Base-by-base conservation (phyloP, 2,797 vertebrate genomes). In the Gastrophryne carolinensis region DNA sequence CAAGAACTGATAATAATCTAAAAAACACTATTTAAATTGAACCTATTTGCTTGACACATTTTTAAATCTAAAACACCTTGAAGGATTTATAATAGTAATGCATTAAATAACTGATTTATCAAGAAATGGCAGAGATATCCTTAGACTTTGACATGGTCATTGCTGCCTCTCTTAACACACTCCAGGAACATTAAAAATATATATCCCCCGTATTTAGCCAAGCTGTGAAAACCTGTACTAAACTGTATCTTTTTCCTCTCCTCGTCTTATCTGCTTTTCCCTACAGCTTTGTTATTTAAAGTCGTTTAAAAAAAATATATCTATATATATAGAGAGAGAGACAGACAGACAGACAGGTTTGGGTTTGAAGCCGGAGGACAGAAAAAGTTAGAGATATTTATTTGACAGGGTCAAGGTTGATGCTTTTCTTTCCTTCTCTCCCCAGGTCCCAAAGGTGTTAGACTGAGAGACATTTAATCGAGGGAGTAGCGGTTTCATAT, bases 381-480 rank as follows among this genome's bases (percentile, higher is more conserved):
- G 91, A 89, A 89, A 94, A 96, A 95, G 93, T 96, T 96, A 95
- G 93, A 96, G 95, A 97, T 96, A 96, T 95, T 92, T 95, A 96
- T 98, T 98, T 97, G 96, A 96, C 95, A 94, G 95, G 96, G 95
- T 97, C 92, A 92, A 93, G 88, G 92, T 87, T 90, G 92, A 91
- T 89, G 90, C 93, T 95, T 89, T 95, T 94, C 91, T 95, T 94
- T 94, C 89, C 93, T 70, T 90, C 89, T 92, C 91, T 93, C 91
- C 92, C 90, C 91, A 93, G 90, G 90, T 97, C 95, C 97, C 97
- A 93, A 89, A 96, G 97, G 97, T 97, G 95, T 96, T 97, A 95
- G 95, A 95, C 96, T 96, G 96, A 92, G 95, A 98, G 97, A 97
- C 98, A 97, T 98, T 98, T 98, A 98, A 99, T 98, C 95, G 97